These are phyloP conservation scores for Tamias sibiricus DNA, from an alignment of 2,113 vertebrate species.

Conservation along the genomic window DNA sequence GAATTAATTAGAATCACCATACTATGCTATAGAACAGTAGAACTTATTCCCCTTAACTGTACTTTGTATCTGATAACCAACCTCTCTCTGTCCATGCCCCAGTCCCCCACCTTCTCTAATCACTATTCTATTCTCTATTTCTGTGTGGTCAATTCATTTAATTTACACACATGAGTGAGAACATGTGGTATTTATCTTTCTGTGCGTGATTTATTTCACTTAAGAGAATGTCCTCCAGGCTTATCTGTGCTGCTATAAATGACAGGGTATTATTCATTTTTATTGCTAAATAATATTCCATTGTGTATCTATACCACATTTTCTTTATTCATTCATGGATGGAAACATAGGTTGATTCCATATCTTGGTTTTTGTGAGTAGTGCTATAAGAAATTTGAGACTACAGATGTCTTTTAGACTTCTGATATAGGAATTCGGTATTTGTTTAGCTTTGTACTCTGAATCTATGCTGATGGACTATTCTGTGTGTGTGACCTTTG, in stretches of 20 bases:
- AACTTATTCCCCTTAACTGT: too few species aligned
- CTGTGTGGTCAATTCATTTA: background rate
- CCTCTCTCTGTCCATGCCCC: background rate
- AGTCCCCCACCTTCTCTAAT: too few species aligned
- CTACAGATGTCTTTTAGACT: background rate
- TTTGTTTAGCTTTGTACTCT: background rate
- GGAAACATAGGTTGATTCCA: background rate
- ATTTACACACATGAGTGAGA: background rate
- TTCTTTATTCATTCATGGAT: background rate
- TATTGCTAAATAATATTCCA: background rate
- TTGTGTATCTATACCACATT: background rate
- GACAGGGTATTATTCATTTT: background rate
- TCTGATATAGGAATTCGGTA: background rate
- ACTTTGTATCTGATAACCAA: background rate
- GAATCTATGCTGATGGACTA: background rate
- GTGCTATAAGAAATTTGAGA: background rate
- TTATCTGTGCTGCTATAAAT: background rate
- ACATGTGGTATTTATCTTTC: background rate
- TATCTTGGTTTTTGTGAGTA: background rate
- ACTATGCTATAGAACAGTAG: background rate
- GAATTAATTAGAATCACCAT: background rate
- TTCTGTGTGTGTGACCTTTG: background rate
- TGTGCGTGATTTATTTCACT: background rate
- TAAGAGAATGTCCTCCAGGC: background rate
- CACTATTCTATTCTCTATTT: background rate